phyloP scores from a whole-genome alignment of 2,888 invertebrate species.

The Thyatira batis region DNA sequence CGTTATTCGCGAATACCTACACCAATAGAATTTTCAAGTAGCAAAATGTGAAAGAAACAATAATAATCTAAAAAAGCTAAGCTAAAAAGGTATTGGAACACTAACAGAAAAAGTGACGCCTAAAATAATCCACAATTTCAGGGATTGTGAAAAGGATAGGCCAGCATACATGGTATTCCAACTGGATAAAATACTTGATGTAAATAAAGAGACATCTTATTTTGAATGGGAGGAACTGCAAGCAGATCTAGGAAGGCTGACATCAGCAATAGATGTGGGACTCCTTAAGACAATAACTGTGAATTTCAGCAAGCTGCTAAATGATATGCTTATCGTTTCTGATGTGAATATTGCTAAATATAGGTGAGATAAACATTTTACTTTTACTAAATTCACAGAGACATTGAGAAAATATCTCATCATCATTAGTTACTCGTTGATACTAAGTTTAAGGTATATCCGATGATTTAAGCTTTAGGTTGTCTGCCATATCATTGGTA shows the following conservation, averaged over 20 bases:
- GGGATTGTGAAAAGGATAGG: slow-evolving; percentile 87
- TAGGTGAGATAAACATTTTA: slow-evolving; percentile 52
- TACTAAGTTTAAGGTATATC: no score
- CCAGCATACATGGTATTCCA: slow-evolving; percentile 89
- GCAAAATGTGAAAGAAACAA: no score
- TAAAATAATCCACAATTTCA: slow-evolving; percentile 46
- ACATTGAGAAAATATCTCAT: no score
- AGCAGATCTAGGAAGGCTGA: slow-evolving; percentile 75
- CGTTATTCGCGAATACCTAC: no score
- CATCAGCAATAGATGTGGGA: slow-evolving; percentile 79
- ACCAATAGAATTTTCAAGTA: no score
- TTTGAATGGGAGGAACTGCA: slow-evolving; percentile 84
- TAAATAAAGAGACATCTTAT: slow-evolving; percentile 85
- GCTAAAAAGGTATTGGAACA: neutral
- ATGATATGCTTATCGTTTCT: slow-evolving; percentile 81
- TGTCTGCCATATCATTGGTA: no score
- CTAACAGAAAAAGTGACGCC: neutral
- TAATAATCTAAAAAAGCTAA: no score
- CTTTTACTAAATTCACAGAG: no score
- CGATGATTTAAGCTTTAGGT: no score
- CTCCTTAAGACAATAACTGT: slow-evolving; percentile 81
- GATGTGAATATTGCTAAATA: slow-evolving; percentile 84
- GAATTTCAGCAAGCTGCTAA: slow-evolving; percentile 80
- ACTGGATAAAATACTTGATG: slow-evolving; percentile 86
- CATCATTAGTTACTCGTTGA: no score